These are phyloP conservation scores for Tenebrio molitor DNA, from an alignment of 1,140 invertebrate genomes.

Conservation along the genomic window DNA sequence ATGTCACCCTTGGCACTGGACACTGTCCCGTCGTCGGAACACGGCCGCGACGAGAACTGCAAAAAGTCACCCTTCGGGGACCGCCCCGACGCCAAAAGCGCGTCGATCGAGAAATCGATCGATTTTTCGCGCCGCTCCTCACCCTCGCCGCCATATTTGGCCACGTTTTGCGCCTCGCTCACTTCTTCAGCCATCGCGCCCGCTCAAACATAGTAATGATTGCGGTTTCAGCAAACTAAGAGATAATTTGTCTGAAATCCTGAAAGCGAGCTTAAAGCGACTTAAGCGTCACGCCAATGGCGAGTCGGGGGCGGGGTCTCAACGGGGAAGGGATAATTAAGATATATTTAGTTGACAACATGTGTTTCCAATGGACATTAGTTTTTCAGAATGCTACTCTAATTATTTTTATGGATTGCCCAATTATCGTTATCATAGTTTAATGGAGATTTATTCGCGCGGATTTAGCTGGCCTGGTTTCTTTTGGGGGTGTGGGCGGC, in stretches of 20 bases:
- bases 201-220: conserved; percentile 2
- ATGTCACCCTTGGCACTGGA: conserved; percentile 2
- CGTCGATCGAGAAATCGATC: conserved; percentile 35
- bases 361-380: conserved; percentile 38
- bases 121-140: conserved; percentile 10
- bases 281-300: conserved; percentile 46
- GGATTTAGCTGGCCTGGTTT: conserved; percentile 2
- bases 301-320: conserved; percentile 38
- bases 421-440: conserved; percentile 10
- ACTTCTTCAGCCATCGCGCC: not conserved
- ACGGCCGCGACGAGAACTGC: not conserved
- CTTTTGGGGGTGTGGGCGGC: not conserved
- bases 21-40: not conserved
- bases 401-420: conserved; percentile 39
- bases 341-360: conserved; percentile 50
- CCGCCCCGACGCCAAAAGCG: conserved; percentile 1
- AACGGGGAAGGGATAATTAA: conserved; percentile 50
- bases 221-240: conserved; percentile 14
- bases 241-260: conserved; percentile 27
- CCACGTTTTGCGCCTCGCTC: not conserved
- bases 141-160: not conserved
- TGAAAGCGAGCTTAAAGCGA: conserved; percentile 23
- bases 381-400: conserved; percentile 19
- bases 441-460: not conserved
- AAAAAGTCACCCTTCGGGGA: conserved; percentile 2